phyloP scores from a whole-genome alignment of 2,888 invertebrate species.

The Cactoblastis cactorum region DNA sequence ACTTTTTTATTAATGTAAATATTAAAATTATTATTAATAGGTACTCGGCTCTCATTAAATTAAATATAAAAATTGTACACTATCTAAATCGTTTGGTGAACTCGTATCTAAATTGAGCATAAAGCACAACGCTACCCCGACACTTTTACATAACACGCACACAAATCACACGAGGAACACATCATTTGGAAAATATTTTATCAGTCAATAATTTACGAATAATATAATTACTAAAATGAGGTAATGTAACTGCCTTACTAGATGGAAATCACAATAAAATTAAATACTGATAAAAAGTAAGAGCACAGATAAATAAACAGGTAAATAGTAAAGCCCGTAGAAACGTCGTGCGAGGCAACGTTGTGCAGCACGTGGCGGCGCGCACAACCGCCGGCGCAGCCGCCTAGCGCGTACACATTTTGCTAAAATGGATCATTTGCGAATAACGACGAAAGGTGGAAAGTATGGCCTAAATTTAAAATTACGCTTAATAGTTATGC shows the following conservation, averaged over 20 bases:
- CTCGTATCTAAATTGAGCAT: conserved; percentile 78
- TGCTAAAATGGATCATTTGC: conserved; percentile 34
- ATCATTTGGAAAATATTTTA: conserved; percentile 74
- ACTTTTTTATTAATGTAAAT: conserved; percentile 78
- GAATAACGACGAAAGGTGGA: conserved; percentile 30
- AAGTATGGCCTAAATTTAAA: conserved; percentile 46
- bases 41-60: conserved; percentile 77
- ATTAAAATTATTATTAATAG: conserved; percentile 78
- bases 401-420: conserved; percentile 27
- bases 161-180: conserved; percentile 70
- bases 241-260: conserved; percentile 70
- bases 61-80: conserved; percentile 75
- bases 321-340: conserved; percentile 39
- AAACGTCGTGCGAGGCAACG: conserved; percentile 70
- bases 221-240: conserved; percentile 70
- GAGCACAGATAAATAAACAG: conserved; percentile 39
- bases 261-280: conserved; percentile 69
- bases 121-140: conserved; percentile 77
- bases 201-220: conserved; percentile 74
- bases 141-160: conserved; percentile 59
- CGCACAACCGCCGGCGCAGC: conserved; percentile 22
- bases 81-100: conserved; percentile 77
- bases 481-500: conserved; percentile 50
- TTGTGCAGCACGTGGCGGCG: conserved; percentile 53
- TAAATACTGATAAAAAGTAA: conserved; percentile 73